phyloP scores from a whole-genome alignment of 2,888 invertebrate species.

The Drosophila greeni region DNA sequence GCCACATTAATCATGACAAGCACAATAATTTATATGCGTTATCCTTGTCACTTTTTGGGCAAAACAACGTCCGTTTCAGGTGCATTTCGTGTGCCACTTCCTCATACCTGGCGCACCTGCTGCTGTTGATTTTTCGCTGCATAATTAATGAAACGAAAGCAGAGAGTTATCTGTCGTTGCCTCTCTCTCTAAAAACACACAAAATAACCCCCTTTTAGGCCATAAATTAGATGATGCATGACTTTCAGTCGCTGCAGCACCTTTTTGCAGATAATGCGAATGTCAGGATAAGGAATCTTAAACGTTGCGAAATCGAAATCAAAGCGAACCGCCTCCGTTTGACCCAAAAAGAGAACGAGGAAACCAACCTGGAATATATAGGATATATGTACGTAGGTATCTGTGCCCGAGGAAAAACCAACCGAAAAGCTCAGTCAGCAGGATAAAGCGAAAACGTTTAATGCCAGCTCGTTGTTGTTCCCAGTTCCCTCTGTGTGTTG shows the following conservation, averaged over 20 bases:
- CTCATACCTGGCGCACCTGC: slow-evolving; percentile 16
- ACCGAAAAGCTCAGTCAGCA: slow-evolving; percentile 61
- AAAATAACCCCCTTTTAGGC: slow-evolving; percentile 5
- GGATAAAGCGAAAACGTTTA: slow-evolving; percentile 66
- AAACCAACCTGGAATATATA: slow-evolving; percentile 14
- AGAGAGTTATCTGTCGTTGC: slow-evolving; percentile 14
- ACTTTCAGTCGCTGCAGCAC: slow-evolving; percentile 8
- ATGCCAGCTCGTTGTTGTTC: slow-evolving; percentile 34
- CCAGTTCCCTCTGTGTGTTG: not conserved
- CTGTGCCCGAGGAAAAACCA: slow-evolving; percentile 2
- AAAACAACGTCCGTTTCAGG: not conserved
- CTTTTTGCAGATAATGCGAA: slow-evolving; percentile 55
- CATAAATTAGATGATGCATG: slow-evolving; percentile 46
- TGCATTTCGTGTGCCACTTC: slow-evolving; percentile 1
- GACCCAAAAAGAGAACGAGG: slow-evolving; percentile 23
- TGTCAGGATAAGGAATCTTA: slow-evolving; percentile 14
- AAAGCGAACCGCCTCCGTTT: slow-evolving; percentile 26
- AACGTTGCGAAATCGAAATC: slow-evolving; percentile 31
- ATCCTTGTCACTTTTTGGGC: slow-evolving; percentile 8
- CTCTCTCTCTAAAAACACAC: not conserved
- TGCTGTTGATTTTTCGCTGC: slow-evolving; percentile 56
- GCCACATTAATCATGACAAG: slow-evolving; percentile 1
- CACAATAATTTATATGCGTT: slow-evolving; percentile 2
- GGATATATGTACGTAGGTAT: no score
- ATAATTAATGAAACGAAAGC: slow-evolving; percentile 68